Evolutionary conservation across 2,113 vertebrate species (phyloP).

Genomic region (Agapornis roseicollis): DNA sequence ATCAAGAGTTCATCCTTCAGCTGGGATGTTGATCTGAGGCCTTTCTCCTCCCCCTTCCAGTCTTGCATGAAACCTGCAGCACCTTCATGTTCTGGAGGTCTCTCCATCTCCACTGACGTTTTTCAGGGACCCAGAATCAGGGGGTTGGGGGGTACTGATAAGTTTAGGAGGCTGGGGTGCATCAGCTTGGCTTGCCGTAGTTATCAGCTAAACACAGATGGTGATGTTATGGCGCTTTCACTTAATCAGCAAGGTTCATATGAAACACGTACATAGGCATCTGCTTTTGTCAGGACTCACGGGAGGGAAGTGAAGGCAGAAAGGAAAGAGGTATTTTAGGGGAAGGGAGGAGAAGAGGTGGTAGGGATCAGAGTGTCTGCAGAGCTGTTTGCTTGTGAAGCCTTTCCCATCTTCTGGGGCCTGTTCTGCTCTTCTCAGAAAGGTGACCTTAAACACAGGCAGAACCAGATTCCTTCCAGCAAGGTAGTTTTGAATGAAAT

Average conservation of each 20-base stretch:
- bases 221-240: neutral
- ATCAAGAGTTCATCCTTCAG: neutral
- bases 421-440: neutral
- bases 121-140: neutral
- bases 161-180: neutral
- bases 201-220: neutral
- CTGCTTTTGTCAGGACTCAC: neutral
- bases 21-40: neutral
- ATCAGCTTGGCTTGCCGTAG: neutral
- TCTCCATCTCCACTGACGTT: neutral
- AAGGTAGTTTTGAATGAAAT: neutral
- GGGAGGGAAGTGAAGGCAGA: neutral
- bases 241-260: neutral
- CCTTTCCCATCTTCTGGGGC: neutral
- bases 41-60: neutral
- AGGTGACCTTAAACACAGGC: neutral
- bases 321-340: neutral
- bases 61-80: neutral
- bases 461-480: neutral
- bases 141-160: neutral
- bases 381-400: neutral
- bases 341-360: neutral
- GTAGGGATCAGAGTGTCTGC: neutral
- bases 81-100: neutral
- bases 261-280: neutral